A percentile compares a stretch with the other conserved stretches of the same genome.
Evolutionary conservation across 1,140 invertebrate genomes (phyloP).

Genomic region (Dryas iulia): DNA sequence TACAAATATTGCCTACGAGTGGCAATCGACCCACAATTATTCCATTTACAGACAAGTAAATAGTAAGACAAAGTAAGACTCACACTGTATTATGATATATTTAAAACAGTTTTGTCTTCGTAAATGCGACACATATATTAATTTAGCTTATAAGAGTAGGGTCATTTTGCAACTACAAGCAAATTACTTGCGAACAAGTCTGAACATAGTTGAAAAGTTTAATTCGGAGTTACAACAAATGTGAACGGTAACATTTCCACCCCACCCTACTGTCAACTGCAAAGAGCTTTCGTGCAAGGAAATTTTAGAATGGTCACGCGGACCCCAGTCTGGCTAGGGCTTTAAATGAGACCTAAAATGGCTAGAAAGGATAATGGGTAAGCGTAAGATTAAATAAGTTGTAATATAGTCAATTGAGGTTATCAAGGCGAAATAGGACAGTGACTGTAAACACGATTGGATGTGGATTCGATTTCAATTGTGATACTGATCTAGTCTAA

Average conservation of each 20-base stretch:
- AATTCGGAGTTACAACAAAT: slow-evolving; percentile 59
- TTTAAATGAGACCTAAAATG: slow-evolving; percentile 15
- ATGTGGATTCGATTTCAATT: too few species aligned
- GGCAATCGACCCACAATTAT: too few species aligned
- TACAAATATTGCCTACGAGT: too few species aligned
- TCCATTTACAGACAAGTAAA: too few species aligned
- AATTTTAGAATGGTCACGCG: slow-evolving; percentile 61
- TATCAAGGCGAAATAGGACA: too few species aligned
- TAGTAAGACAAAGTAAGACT: too few species aligned
- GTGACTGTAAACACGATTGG: too few species aligned
- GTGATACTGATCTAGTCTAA: too few species aligned
- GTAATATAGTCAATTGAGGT: too few species aligned
- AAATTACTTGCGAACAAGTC: slow-evolving; percentile 54
- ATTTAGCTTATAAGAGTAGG: slow-evolving; percentile 1
- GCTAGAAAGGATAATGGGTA: slow-evolving; percentile 3
- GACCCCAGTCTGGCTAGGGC: slow-evolving; percentile 41
- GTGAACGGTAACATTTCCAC: slow-evolving; percentile 47
- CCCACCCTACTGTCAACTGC: slow-evolving; percentile 58
- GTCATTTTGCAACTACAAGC: slow-evolving; percentile 26
- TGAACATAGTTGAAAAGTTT: slow-evolving; percentile 58
- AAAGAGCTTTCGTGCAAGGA: slow-evolving; percentile 65
- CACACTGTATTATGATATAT: neutral
- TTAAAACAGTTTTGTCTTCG: neutral
- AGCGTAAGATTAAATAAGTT: neutral
- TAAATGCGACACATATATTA: neutral